Conservation (phyloP, 35 echinoderm and acorn worm species). For the Lytechinus variegatus region DNA sequence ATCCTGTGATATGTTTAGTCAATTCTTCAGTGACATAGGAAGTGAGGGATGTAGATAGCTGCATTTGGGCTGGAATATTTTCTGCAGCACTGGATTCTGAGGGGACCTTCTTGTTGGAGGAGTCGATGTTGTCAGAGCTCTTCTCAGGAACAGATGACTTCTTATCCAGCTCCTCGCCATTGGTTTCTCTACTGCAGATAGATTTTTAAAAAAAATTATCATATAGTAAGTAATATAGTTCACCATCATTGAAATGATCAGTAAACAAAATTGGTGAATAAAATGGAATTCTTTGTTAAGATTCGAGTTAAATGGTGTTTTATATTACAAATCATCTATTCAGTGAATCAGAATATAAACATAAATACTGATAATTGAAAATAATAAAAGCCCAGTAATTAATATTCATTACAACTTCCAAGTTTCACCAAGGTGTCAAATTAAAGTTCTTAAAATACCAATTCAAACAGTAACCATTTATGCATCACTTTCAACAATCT, state of each 20-base stretch:
- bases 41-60: slow-evolving; percentile 56
- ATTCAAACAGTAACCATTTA: too few species aligned
- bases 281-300: not conserved
- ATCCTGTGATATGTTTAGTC: slow-evolving; percentile 69
- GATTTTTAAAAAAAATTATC: not conserved
- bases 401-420: too few species aligned
- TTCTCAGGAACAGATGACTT: slow-evolving; percentile 25
- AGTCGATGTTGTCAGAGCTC: not conserved
- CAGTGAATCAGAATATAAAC: too few species aligned
- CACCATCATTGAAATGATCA: not conserved
- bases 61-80: slow-evolving; percentile 44
- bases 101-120: slow-evolving; percentile 34
- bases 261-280: not conserved
- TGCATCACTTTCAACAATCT: too few species aligned
- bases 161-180: slow-evolving; percentile 36
- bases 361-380: too few species aligned
- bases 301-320: too few species aligned
- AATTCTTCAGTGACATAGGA: slow-evolving; percentile 66
- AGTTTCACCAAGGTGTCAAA: too few species aligned
- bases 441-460: too few species aligned
- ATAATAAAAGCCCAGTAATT: too few species aligned
- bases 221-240: not conserved
- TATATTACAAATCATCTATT: too few species aligned
- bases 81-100: slow-evolving; percentile 42
- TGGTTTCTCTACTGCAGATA: not conserved